Percentiles rank a stretch among this genome's conserved stretches.
phyloP scores from a whole-genome alignment of 1,140 invertebrate species.

The Solenopsis fugax region DNA sequence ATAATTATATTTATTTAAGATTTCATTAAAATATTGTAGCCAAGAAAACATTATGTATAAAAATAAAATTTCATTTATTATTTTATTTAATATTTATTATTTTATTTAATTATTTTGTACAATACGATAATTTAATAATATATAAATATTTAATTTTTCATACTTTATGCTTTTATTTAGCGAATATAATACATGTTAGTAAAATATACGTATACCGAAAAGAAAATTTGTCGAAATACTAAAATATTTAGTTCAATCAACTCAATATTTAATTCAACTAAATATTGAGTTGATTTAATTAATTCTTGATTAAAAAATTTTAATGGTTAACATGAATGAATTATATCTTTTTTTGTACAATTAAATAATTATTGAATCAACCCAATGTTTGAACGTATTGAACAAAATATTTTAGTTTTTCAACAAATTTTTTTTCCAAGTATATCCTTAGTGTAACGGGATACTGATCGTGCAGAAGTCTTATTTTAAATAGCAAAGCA shows the following conservation, averaged over 20 bases:
- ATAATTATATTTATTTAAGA: neutral
- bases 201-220: conserved; percentile 28
- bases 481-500: conserved; percentile 4
- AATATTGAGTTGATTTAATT: no score
- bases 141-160: neutral
- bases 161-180: conserved; percentile 26
- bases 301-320: no score
- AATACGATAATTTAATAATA: neutral
- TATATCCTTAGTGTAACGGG: conserved; percentile 31
- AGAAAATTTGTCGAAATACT: no score
- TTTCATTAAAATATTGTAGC: neutral
- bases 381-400: no score
- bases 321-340: no score
- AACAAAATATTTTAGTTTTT: no score
- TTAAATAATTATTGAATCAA: no score
- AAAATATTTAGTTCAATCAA: no score
- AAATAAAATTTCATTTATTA: neutral
- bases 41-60: neutral
- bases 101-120: neutral
- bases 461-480: conserved; percentile 2
- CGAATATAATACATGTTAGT: conserved; percentile 31
- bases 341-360: no score
- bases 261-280: no score
- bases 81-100: neutral
- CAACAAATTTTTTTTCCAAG: no score